Evolutionary conservation across 64 coral and sea anemone species (phyloP), one percentile per base, ranked within the genome.

Genomic region (Stylophora pistillata): DNA sequence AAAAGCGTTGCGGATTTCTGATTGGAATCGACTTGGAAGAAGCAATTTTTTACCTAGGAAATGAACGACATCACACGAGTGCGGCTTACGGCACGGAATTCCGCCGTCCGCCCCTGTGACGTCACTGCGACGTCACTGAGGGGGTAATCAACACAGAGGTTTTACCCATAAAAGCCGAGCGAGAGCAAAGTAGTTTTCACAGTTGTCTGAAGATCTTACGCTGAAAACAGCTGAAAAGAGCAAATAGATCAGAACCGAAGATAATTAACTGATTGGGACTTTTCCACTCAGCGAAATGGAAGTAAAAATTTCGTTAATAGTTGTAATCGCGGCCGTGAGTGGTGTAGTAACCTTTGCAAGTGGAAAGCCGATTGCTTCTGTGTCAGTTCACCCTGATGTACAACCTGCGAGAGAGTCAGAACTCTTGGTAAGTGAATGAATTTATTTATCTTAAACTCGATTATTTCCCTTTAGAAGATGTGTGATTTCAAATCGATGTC

Each of bases 41-140:
- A 47, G 37, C 37, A 47, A 7, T 7, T 60, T 56, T 32, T 2
- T 3, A 1, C 2, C 10, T 10, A 0, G 27, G 80, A 34, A 56
- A 28, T 53, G 41, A 9, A 7, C 30, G 62, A 37, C 66, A 53
- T 32, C 1, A 68, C 64, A 25, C 26, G 64, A 18, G 34, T 53
- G 25, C 52, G 53, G 56, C 52, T 21, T 57, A 58, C 1, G 26
- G 28, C 15, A 68, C 60, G 80, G 80, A 84, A 37, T 62, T 84
- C 80, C 62, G 52, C 12, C 3, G 47, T 26, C 53, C 55, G 56
- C 52, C 47, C 53, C 21, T 12, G 75, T 65, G 15, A 14, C 62
- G 80, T 69, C 18, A 64, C n/a, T 27, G 59, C 31, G 32, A 84
- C 80, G 80, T 84, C 80, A 84, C 10, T n/a, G 41, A 14, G 61